Conservation (phyloP, 2,797 vertebrate species). For the Sebastes diploproa region DNA sequence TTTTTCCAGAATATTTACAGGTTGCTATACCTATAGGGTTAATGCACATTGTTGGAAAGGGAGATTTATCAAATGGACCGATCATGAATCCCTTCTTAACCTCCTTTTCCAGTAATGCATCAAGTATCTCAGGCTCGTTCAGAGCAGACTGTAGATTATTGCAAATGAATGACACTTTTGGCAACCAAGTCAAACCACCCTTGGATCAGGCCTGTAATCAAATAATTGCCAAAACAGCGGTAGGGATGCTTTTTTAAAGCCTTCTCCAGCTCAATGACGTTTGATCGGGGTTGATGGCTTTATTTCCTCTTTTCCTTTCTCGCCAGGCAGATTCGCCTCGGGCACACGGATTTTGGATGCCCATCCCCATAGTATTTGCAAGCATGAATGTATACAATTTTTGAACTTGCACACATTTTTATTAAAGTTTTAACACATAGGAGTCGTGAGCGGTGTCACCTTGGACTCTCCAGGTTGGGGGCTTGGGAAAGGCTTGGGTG, state of each 20-base stretch:
- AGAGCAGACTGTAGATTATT: not conserved
- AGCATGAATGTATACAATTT: too few species aligned
- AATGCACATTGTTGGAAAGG: not conserved
- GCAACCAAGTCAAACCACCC: not conserved
- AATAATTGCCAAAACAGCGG: not conserved
- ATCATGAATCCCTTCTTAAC: not conserved
- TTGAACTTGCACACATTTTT: too few species aligned
- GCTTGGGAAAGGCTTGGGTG: too few species aligned
- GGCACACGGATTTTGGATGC: not conserved
- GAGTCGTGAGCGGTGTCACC: too few species aligned
- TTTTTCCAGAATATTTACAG: not conserved
- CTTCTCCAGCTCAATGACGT: not conserved
- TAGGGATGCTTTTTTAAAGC: not conserved
- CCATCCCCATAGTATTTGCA: too few species aligned
- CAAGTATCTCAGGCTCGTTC: not conserved
- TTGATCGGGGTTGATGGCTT: not conserved
- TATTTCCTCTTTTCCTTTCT: not conserved
- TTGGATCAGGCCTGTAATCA: not conserved
- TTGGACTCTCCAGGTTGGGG: too few species aligned
- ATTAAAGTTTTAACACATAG: too few species aligned
- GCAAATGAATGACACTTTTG: not conserved
- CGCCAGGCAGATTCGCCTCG: not conserved
- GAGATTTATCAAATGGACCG: not conserved
- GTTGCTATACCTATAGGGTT: not conserved
- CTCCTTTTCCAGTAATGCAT: not conserved